A percentile compares a stretch with the other conserved stretches of the same genome.
These are phyloP conservation scores for Clunio marinus DNA, from an alignment of 2,888 invertebrate species.

Conservation along the genomic window DNA sequence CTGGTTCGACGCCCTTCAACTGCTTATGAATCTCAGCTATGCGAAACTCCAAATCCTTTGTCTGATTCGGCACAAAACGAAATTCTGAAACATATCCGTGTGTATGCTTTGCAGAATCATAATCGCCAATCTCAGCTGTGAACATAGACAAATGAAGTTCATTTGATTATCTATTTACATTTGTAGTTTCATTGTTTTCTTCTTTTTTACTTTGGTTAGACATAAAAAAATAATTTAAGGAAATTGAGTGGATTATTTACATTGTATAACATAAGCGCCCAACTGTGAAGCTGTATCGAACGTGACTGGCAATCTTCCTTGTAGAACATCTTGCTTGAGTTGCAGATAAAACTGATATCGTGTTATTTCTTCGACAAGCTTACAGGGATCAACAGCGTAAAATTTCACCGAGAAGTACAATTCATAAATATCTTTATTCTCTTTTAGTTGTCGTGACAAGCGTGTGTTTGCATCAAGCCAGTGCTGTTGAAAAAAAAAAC, in stretches of 20 bases:
- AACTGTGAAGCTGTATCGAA: conserved; percentile 89
- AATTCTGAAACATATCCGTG: conserved; percentile 93
- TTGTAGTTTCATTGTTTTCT: conserved; percentile 32
- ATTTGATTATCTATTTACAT: no score
- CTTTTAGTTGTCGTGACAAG: conserved; percentile 81
- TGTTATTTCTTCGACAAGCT: conserved; percentile 91
- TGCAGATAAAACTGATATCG: conserved; percentile 96
- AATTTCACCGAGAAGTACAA: conserved; percentile 97
- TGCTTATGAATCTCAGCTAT: conserved; percentile 86
- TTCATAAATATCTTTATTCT: conserved; percentile 66
- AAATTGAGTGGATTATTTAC: conserved; percentile 59
- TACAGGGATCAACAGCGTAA: conserved; percentile 95
- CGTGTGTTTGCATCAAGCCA: conserved; percentile 92
- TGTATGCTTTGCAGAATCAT: conserved; percentile 80
- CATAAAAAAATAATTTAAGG: neutral
- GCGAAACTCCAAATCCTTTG: conserved; percentile 79
- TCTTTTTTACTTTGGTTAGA: no score
- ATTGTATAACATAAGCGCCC: conserved; percentile 90
- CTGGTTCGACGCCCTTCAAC: conserved; percentile 66
- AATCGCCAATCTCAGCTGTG: conserved; percentile 91
- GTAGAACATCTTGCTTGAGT: conserved; percentile 92
- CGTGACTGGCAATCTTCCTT: conserved; percentile 85
- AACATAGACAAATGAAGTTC: conserved; percentile 39
- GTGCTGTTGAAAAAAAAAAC: conserved; percentile 58
- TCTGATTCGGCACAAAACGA: conserved; percentile 86